A percentile compares a stretch with the other conserved stretches of the same genome.
phyloP scores from a whole-genome alignment of 2,888 invertebrate species.

The Zaprionus lineosus region DNA sequence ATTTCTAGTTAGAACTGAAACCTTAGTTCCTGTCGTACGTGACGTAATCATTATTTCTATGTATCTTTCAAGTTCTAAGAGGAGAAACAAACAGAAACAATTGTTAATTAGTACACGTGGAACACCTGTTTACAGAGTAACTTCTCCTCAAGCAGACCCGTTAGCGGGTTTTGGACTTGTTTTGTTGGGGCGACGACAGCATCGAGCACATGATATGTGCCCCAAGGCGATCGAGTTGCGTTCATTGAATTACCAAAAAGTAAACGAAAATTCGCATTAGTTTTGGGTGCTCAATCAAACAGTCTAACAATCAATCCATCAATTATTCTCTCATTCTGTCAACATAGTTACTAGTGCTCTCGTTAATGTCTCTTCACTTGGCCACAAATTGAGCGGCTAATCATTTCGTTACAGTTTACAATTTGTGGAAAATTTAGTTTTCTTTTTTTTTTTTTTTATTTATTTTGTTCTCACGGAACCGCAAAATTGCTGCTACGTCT shows the following conservation, averaged over 20 bases:
- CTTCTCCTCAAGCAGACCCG: no score
- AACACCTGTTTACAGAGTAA: no score
- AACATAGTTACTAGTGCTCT: slow-evolving; percentile 27
- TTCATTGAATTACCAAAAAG: slow-evolving; percentile 49
- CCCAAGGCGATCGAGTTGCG: slow-evolving; percentile 42
- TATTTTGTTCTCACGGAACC: slow-evolving; percentile 67
- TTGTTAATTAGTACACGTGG: no score
- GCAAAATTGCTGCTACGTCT: slow-evolving; percentile 53
- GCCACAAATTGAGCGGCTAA: slow-evolving; percentile 71
- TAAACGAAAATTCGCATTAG: slow-evolving; percentile 50
- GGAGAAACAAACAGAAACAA: no score
- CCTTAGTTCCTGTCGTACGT: no score
- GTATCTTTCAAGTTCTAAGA: no score
- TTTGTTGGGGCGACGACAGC: no score
- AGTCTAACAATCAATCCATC: slow-evolving; percentile 44
- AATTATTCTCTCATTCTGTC: no score
- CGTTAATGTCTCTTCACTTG: slow-evolving; percentile 49
- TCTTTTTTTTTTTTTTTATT: background rate
- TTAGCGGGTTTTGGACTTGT: no score
- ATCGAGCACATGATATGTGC: no score
- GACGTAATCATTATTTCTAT: no score
- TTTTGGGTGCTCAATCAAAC: slow-evolving; percentile 40
- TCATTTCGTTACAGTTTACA: slow-evolving; percentile 73
- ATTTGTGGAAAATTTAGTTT: slow-evolving; percentile 32
- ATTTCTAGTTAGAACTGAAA: no score